These are phyloP conservation scores for Asteroscopus sphinx DNA, from an alignment of 2,888 invertebrate genomes.

Conservation along the genomic window DNA sequence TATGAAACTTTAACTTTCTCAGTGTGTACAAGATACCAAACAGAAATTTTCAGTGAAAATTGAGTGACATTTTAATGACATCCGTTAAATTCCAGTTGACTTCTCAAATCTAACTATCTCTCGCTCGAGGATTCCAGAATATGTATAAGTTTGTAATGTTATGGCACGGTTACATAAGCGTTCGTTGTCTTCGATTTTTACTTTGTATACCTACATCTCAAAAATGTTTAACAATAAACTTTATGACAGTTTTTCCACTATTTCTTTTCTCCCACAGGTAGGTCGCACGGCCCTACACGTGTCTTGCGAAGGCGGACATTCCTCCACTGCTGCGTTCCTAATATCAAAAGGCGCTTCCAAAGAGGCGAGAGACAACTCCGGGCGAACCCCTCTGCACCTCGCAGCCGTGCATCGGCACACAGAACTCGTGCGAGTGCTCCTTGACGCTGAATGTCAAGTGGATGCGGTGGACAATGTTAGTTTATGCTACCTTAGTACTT, in stretches of 20 bases:
- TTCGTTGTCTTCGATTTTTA: no score
- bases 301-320: constrained; percentile 92
- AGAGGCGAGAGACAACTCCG: constrained; percentile 92
- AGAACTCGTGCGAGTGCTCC: constrained; percentile 92
- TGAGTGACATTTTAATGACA: not conserved
- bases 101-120: constrained; percentile 3
- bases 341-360: constrained; percentile 91
- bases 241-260: no score
- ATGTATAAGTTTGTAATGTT: not conserved
- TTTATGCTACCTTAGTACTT: constrained; percentile 60
- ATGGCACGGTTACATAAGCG: no score
- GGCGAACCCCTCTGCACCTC: constrained; percentile 93
- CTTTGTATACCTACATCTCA: no score
- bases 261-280: constrained; percentile 61
- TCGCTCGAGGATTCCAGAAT: not conserved
- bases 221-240: no score
- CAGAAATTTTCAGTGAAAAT: not conserved
- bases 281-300: constrained; percentile 92
- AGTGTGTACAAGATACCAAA: not conserved
- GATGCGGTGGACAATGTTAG: constrained; percentile 86
- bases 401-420: constrained; percentile 94
- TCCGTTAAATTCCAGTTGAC: not conserved
- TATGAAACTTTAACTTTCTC: not conserved
- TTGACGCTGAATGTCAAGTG: constrained; percentile 92
- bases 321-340: constrained; percentile 89